Evolutionary conservation across 2,888 invertebrate species (phyloP).

Genomic region (Conomelus anceps): DNA sequence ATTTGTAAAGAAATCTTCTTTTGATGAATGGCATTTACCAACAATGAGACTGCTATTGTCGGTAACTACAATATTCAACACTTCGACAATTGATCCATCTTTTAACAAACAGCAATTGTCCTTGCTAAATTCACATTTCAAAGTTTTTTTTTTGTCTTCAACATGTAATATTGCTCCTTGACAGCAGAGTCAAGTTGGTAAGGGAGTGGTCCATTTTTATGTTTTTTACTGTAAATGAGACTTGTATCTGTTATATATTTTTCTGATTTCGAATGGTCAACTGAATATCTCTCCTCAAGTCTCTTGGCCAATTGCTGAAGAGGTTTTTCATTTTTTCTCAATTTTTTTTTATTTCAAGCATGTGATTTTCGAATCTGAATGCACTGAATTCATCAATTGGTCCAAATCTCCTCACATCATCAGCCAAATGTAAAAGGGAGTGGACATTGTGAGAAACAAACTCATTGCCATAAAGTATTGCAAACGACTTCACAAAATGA

Average conservation of each 20-base stretch:
- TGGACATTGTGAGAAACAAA: constrained; percentile 36
- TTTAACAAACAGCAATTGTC: constrained; percentile 12
- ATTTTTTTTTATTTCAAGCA: no score
- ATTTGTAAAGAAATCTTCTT: not conserved
- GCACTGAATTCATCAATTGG: constrained; percentile 31
- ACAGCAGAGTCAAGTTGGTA: not conserved
- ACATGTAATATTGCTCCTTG: not conserved
- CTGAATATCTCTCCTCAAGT: no score
- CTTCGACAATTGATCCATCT: constrained; percentile 1
- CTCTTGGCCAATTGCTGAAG: no score
- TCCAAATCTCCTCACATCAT: constrained; percentile 31
- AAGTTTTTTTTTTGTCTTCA: not conserved
- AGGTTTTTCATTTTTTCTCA: no score
- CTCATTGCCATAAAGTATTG: no score
- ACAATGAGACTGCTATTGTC: not conserved
- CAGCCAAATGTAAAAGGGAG: constrained; percentile 33
- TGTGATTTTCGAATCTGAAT: constrained; percentile 32
- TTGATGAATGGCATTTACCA: not conserved
- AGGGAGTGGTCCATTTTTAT: not conserved
- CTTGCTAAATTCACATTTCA: not conserved
- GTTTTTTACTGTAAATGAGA: no score
- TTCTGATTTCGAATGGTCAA: no score
- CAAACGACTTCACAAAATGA: no score
- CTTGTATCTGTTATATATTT: no score
- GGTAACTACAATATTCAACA: not conserved